phyloP scores from a whole-genome alignment of 1,140 invertebrate species.

The Drosophila tani region DNA sequence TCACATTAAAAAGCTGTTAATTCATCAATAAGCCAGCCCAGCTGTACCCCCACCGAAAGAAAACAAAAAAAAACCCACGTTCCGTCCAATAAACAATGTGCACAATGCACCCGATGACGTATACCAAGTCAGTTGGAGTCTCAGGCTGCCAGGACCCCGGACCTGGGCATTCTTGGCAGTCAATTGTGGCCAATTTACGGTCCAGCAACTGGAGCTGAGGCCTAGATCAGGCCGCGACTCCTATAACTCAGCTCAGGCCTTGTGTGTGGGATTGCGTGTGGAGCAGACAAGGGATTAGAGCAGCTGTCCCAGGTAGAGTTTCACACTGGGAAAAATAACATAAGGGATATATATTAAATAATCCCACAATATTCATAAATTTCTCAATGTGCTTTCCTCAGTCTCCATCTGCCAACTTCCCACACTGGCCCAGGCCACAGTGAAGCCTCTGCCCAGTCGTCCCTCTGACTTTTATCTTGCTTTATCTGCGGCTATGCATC shows the following conservation, averaged over 20 bases:
- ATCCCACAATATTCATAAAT: background rate
- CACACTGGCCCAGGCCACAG: conserved; percentile 38
- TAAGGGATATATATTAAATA: background rate
- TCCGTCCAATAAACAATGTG: conserved; percentile 13
- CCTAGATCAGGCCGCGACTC: conserved; percentile 25
- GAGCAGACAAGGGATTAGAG: conserved; percentile 51
- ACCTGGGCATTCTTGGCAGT: conserved; percentile 52
- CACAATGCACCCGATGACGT: conserved; percentile 41
- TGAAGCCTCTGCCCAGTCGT: conserved; percentile 37
- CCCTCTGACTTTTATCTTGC: conserved; percentile 67
- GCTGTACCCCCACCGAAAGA: background rate
- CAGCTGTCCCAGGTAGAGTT: conserved; percentile 29
- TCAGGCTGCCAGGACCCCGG: background rate
- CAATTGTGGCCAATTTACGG: conserved; percentile 74
- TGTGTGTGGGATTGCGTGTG: conserved; percentile 67
- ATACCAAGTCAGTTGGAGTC: conserved; percentile 18
- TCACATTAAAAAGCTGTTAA: conserved; percentile 56
- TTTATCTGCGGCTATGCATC: conserved; percentile 73
- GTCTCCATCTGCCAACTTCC: conserved; percentile 17
- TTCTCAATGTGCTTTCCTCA: background rate
- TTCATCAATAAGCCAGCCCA: conserved; percentile 46
- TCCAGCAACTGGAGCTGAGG: conserved; percentile 60
- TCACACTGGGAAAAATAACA: conserved; percentile 7
- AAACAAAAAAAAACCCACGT: background rate
- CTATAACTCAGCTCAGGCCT: conserved; percentile 55